Base-by-base conservation (phyloP, 2,888 invertebrate species). In the Synanthedon formicaeformis region DNA sequence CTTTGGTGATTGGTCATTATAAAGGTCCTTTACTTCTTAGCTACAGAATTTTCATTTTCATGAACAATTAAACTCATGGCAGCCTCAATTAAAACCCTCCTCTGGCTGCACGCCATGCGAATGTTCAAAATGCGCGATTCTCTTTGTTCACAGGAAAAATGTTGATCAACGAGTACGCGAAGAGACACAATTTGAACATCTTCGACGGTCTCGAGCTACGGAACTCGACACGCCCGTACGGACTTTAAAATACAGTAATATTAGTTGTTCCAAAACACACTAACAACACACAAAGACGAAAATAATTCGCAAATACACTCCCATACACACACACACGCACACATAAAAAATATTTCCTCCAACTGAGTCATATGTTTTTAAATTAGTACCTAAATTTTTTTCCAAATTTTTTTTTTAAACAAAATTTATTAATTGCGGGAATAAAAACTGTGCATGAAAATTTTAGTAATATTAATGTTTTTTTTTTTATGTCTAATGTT, bases 211-310 rank as follows among this genome's bases (percentile, higher is more conserved):
- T 89, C 72, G 92, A 92, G 81, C 89, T 93, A 58, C 89, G 92
- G 80, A 92, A 92, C 85, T 91, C 92, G 72, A 92, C 92, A 77
- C 91, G 93, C 88, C 92, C 92, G 91, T 93, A 92, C 90, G 92
- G 92, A 92, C 92, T 92, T 92, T 92, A 91, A 92, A 54, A 67
- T 88, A 82, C 69, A 69, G 86, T 87, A 87, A 85, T 85, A 81
- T 74, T 80, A 83, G 81, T 81, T 81, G 77, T 81, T 81, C 72
- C 66, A 74, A 72, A 72, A 66, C 65, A 67, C 66, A 63, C 48
- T 53, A 41, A 51, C 34, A 16, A 52, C 51, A 54, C 40, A 49
- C 52, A 52, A 49, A 55, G 5, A 34, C 41, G 23, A 40, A 48
- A 8, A 48, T 8, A 41, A n/a, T n/a, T 13, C 2, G 11, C 23